Evolutionary conservation across 2,888 invertebrate genomes (phyloP).

Genomic region (Phaedon cochleariae): DNA sequence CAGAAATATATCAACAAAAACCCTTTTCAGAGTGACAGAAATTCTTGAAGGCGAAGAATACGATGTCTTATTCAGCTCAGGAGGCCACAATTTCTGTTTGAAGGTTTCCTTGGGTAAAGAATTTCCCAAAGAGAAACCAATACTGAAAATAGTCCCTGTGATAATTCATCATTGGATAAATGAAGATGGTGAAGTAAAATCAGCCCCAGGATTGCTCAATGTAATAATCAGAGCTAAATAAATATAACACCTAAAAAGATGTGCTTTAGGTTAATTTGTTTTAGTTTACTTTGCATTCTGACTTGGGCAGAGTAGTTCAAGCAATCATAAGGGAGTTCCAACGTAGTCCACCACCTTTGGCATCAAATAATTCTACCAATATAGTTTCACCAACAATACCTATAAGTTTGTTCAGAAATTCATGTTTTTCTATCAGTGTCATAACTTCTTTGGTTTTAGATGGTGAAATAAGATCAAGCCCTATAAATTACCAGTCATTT

Average conservation of each 20-base stretch:
- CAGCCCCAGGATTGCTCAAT: slow-evolving; percentile 79
- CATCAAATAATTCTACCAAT: slow-evolving; percentile 35
- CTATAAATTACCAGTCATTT: slow-evolving; percentile 47
- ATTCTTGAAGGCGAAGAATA: slow-evolving; percentile 77
- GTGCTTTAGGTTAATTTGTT: too few relatives aligned
- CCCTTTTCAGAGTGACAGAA: slow-evolving; percentile 70
- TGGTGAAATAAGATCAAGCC: slow-evolving; percentile 52
- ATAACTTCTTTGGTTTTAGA: slow-evolving; percentile 42
- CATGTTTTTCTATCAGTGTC: too few relatives aligned
- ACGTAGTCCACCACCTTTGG: slow-evolving; percentile 67
- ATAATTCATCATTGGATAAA: slow-evolving; percentile 79
- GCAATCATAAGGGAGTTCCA: slow-evolving; percentile 83
- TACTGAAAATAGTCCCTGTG: slow-evolving; percentile 72
- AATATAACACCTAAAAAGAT: too few relatives aligned
- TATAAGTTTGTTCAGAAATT: slow-evolving; percentile 40
- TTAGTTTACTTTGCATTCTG: slow-evolving; percentile 79
- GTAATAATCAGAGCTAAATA: too few relatives aligned
- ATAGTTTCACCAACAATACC: slow-evolving; percentile 47
- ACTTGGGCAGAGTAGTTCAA: slow-evolving; percentile 82
- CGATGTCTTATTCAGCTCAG: slow-evolving; percentile 73
- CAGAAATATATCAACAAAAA: slow-evolving; percentile 13
- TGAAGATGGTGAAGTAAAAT: slow-evolving; percentile 72
- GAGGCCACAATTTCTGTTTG: slow-evolving; percentile 72
- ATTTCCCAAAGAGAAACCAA: slow-evolving; percentile 80
- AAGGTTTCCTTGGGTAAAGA: slow-evolving; percentile 73